Conservation (phyloP, 2,113 vertebrate genomes). For the Gulo gulo region DNA sequence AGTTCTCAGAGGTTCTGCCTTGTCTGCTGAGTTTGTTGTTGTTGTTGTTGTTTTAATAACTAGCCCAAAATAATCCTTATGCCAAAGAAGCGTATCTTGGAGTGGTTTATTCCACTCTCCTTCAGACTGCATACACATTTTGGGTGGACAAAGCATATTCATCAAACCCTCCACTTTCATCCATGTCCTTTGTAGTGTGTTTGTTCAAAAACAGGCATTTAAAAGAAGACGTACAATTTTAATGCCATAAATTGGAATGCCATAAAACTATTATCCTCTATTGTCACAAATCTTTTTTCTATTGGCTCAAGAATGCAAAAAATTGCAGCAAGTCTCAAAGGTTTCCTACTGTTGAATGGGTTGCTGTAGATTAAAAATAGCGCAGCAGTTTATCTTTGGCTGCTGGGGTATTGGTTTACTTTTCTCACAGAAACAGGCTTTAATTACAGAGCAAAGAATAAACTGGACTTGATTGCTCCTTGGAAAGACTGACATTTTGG, state of each 20-base stretch:
- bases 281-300: slow-evolving; percentile 27
- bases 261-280: neutral
- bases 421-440: slow-evolving; percentile 66
- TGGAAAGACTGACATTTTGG: slow-evolving; percentile 65
- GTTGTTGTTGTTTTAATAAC: neutral
- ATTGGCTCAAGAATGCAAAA: slow-evolving; percentile 35
- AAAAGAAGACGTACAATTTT: slow-evolving; percentile 22
- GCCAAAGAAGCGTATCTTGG: neutral
- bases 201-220: slow-evolving; percentile 10
- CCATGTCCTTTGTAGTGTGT: neutral
- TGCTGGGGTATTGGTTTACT: slow-evolving; percentile 55
- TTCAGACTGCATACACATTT: neutral
- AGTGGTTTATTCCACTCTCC: neutral
- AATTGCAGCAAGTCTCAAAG: slow-evolving; percentile 49
- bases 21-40: neutral
- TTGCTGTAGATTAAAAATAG: slow-evolving; percentile 62
- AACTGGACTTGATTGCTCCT: slow-evolving; percentile 64
- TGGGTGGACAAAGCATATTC: neutral
- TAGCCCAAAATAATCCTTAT: neutral
- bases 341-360: slow-evolving; percentile 50
- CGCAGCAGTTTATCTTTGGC: slow-evolving; percentile 51
- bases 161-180: neutral
- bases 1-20: neutral
- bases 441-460: slow-evolving; percentile 74
- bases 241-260: slow-evolving; percentile 25